Evolutionary conservation across 2,797 vertebrate species (phyloP).

Genomic region (Darevskia mixta): DNA sequence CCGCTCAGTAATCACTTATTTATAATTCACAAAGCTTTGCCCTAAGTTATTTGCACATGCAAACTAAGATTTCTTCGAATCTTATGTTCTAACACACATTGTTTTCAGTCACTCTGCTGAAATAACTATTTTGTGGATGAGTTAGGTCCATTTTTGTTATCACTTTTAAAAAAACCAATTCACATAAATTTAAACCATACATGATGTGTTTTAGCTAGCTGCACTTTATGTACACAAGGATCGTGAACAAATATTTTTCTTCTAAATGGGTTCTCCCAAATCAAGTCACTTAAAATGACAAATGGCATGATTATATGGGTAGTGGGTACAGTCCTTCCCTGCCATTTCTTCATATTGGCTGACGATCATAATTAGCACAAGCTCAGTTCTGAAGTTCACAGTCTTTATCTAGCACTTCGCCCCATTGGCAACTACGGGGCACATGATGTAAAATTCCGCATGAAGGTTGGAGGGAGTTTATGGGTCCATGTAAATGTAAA

Average conservation of each 20-base stretch:
- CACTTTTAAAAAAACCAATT: background rate
- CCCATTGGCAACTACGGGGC: background rate
- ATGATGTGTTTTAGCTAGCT: background rate
- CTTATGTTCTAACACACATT: background rate
- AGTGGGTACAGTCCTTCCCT: background rate
- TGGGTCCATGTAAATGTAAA: conserved; percentile 27
- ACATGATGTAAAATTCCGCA: background rate
- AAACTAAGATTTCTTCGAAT: conserved; percentile 10
- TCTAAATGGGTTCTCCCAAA: background rate
- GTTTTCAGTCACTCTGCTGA: background rate
- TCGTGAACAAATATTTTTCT: background rate
- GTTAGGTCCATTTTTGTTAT: background rate
- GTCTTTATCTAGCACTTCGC: background rate
- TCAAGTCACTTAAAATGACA: background rate
- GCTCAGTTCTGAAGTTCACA: background rate
- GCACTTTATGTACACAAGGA: background rate
- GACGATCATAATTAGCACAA: background rate
- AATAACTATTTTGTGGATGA: background rate
- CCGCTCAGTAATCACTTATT: background rate
- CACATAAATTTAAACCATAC: background rate
- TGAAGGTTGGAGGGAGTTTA: background rate
- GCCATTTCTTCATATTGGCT: background rate
- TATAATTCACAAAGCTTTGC: background rate
- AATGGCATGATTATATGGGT: no score
- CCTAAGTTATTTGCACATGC: background rate